Evolutionary conservation across 2,797 vertebrate species (phyloP).

Genomic region (Phoeniculus purpureus): DNA sequence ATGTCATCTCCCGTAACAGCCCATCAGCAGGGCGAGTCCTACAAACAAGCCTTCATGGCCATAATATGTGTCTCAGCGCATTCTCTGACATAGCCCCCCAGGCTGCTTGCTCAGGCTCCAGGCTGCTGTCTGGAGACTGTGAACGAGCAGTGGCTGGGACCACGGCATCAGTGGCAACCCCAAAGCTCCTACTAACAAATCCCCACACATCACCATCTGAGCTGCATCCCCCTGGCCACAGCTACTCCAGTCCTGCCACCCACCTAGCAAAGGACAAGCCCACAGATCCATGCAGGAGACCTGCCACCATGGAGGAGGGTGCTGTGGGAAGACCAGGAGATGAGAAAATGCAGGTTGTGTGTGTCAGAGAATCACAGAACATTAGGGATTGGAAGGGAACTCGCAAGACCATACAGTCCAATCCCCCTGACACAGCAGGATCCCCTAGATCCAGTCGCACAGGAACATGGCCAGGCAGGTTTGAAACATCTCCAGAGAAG

Average conservation of each 20-base stretch:
- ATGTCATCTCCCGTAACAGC: conserved; percentile 39
- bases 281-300: fast-evolving
- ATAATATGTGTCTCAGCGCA: background rate
- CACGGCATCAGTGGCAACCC: background rate
- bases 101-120: background rate
- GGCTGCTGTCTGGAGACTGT: conserved; percentile 12
- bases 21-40: background rate
- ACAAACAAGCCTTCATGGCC: background rate
- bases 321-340: background rate
- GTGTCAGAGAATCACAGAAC: too few species aligned
- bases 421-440: too few species aligned
- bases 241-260: background rate
- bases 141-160: conserved; percentile 23
- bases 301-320: too few species aligned
- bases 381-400: too few species aligned
- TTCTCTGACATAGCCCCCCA: background rate
- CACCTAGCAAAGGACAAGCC: background rate
- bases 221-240: background rate
- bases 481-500: too few species aligned
- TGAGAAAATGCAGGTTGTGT: too few species aligned
- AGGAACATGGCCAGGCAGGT: too few species aligned
- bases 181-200: background rate
- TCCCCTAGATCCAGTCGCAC: too few species aligned
- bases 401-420: too few species aligned
- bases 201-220: background rate